A percentile compares a stretch with the other conserved stretches of the same genome.
These are phyloP conservation scores for Phataginus tetradactyla DNA, from an alignment of 2,797 vertebrate species.

Conservation along the genomic window DNA sequence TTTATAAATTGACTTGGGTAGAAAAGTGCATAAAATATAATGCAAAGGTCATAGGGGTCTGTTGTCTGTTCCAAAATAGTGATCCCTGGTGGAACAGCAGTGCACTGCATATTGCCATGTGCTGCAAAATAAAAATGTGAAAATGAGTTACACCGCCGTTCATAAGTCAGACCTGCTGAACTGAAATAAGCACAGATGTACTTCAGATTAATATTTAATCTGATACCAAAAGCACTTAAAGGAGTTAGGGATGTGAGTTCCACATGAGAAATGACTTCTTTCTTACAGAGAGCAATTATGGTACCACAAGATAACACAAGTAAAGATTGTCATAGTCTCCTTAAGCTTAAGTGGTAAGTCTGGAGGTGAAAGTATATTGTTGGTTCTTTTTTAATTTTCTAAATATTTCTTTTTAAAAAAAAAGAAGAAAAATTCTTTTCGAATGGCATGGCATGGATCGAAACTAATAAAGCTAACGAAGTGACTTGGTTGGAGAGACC, in stretches of 20 bases:
- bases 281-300: slow-evolving; percentile 76
- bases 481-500: slow-evolving; percentile 66
- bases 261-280: slow-evolving; percentile 75
- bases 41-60: slow-evolving; percentile 54
- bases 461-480: slow-evolving; percentile 77
- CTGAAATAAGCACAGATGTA: slow-evolving; percentile 74
- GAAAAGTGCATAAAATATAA: slow-evolving; percentile 69
- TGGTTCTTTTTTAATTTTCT: slow-evolving; percentile 61
- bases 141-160: slow-evolving; percentile 51
- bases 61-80: slow-evolving; percentile 33
- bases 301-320: slow-evolving; percentile 72
- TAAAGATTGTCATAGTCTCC: slow-evolving; percentile 72
- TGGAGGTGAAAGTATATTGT: slow-evolving; percentile 70
- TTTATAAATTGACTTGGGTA: slow-evolving; percentile 67
- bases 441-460: slow-evolving; percentile 62
- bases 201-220: slow-evolving; percentile 87
- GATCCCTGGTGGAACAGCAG: slow-evolving; percentile 72
- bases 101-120: slow-evolving; percentile 24
- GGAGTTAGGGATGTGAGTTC: slow-evolving; percentile 76
- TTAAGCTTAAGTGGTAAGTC: slow-evolving; percentile 74
- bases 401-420: slow-evolving; percentile 68
- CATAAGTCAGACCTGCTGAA: slow-evolving; percentile 59
- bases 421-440: slow-evolving; percentile 71
- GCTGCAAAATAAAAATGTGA: slow-evolving; percentile 57
- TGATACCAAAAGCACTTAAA: slow-evolving; percentile 84